Base-by-base conservation (phyloP, 2,113 vertebrate species). In the Pontoporia blainvillei region DNA sequence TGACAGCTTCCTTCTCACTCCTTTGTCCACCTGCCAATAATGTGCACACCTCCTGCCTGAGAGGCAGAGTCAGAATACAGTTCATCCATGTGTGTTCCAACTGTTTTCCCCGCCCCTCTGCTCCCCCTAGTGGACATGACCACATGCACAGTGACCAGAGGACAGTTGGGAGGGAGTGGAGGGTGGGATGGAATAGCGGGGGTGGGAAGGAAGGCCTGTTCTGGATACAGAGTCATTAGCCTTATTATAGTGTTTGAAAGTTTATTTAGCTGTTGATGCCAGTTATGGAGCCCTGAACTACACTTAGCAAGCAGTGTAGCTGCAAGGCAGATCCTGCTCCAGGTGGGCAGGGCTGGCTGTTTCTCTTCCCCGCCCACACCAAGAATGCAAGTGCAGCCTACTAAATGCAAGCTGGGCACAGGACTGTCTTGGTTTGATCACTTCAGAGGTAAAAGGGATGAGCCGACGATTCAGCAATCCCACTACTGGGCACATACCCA, bases 81-180 rank as follows among this genome's bases (percentile, higher is more conserved):
- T 15, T 21, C 52, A 5, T 23, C 7, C 7, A 10, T 11, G 31
- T 57, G 62, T 9, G 8, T 62, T 71, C 15, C 17, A 46, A 14
- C 17, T 18, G 39, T 41, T 52, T 81, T 79, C n/a, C 36, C 27
- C 79, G 64, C 59, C 34, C 59, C 34, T 21, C 21, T 5, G 4
- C 4, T 8, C 83, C 90, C 84, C 75, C 95, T 96, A 36, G 62
- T 95, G 94, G 96, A 91, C 3, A 36, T 12, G 20, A 66, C 15
- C 12, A 0, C 62, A 5, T 9, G 36, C 31, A 14, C 62, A 1
- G 1, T 49, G 31, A 15, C 62, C 67, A 9, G 29, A 11, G 39
- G 57, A 21, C 0, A 5, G 12, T 13, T 79, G 73, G 46, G 15
- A 8, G 13, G 78, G 8, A 8, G 52, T 17, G 17, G 8, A 1